Evolutionary conservation across 2,113 vertebrate species (phyloP).

Genomic region (Thermophis baileyi): DNA sequence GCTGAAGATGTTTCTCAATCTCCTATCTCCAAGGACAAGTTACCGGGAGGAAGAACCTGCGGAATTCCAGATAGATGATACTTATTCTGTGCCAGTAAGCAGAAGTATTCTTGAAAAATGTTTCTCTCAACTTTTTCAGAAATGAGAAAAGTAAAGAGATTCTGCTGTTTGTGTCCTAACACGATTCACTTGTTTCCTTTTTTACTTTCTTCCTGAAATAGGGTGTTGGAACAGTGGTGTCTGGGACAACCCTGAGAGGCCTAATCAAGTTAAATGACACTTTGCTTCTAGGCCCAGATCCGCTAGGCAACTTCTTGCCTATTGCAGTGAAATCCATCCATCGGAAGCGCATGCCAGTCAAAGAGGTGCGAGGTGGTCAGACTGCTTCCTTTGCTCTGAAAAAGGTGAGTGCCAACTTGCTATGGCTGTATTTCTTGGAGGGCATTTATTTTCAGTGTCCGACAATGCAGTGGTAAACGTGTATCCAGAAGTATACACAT

Average conservation of each 20-base stretch:
- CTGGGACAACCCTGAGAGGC: conserved; percentile 92
- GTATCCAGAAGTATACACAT: too few relatives aligned
- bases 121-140: neutral
- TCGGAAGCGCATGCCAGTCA: conserved; percentile 96
- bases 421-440: neutral
- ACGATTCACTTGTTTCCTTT: neutral
- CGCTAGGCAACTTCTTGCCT: conserved; percentile 89
- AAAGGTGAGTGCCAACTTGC: conserved; percentile 76
- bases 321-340: conserved; percentile 98
- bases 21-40: conserved; percentile 92
- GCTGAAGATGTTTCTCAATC: conserved; percentile 98
- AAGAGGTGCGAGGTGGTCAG: conserved; percentile 95
- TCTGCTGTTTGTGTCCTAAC: conserved; percentile 1
- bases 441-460: neutral
- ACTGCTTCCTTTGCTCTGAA: conserved; percentile 97
- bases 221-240: conserved; percentile 97
- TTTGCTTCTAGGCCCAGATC: conserved; percentile 91
- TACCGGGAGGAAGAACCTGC: conserved; percentile 95
- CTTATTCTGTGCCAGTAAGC: conserved; percentile 97
- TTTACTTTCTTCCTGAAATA: conserved; percentile 49
- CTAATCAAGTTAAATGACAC: conserved; percentile 95
- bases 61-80: conserved; percentile 98
- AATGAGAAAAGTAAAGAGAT: neutral
- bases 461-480: neutral
- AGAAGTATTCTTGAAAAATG: neutral